Conservation (phyloP, 1,140 invertebrate genomes). For the Drosophila miranda region DNA sequence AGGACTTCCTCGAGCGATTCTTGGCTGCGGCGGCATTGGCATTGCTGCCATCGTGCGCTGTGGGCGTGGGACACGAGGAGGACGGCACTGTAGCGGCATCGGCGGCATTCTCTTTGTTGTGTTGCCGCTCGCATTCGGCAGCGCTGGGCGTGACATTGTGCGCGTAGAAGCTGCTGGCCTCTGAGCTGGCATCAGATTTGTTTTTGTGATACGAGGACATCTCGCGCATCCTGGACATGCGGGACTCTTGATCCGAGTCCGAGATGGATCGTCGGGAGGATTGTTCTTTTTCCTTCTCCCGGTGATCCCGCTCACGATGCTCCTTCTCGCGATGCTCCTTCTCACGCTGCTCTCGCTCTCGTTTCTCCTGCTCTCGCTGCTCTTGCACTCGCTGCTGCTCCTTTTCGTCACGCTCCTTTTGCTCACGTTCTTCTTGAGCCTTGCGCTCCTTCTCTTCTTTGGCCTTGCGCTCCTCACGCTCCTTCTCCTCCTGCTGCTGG, state of each 20-base stretch:
- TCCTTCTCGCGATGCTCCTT: constrained; percentile 78
- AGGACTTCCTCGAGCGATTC: constrained; percentile 67
- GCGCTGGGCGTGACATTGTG: constrained; percentile 40
- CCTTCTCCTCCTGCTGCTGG: constrained; percentile 56
- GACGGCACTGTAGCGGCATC: constrained; percentile 19
- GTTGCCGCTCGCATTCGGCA: constrained; percentile 48
- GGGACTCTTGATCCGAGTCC: constrained; percentile 48
- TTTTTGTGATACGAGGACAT: constrained; percentile 65
- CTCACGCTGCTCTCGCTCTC: constrained; percentile 79
- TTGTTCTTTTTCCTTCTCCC: constrained; percentile 47
- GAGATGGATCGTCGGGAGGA: constrained; percentile 2
- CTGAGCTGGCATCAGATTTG: constrained; percentile 55
- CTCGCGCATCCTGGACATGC: constrained; percentile 64
- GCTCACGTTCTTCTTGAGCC: constrained; percentile 82
- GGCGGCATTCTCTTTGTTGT: constrained; percentile 76
- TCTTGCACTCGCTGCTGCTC: constrained; percentile 82
- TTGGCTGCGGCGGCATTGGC: constrained; percentile 26
- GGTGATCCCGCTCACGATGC: constrained; percentile 35
- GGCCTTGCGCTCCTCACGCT: constrained; percentile 68
- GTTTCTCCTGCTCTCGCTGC: constrained; percentile 35
- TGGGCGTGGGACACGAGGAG: constrained; percentile 5
- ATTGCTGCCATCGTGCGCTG: constrained; percentile 1
- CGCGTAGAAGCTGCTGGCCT: constrained; percentile 57
- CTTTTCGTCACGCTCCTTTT: constrained; percentile 79
- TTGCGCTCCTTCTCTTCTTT: constrained; percentile 82